Percentiles rank a stretch among this genome's conserved stretches.
Evolutionary conservation across 2,888 invertebrate genomes (phyloP).

Genomic region (Sicus ferrugineus): DNA sequence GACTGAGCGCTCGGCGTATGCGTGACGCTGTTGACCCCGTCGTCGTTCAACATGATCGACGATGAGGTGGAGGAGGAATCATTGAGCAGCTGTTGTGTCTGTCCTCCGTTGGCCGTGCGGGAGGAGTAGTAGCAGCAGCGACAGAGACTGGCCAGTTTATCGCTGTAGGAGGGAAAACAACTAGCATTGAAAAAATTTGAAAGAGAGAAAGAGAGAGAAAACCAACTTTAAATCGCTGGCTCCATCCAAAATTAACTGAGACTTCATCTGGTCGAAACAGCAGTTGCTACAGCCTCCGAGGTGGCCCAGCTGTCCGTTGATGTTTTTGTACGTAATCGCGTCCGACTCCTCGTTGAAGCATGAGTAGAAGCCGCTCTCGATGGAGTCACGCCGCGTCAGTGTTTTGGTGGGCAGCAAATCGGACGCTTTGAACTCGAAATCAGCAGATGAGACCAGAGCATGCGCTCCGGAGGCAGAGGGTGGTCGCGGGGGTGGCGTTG

Average conservation of each 20-base stretch:
- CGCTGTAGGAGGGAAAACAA: constrained; percentile 44
- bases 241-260: constrained; percentile 56
- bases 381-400: constrained; percentile 81
- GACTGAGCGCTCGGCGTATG: constrained; percentile 50
- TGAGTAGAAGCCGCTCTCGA: constrained; percentile 90
- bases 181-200: neutral
- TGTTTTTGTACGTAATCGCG: constrained; percentile 65
- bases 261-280: constrained; percentile 60
- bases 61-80: constrained; percentile 65
- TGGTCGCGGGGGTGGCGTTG: constrained; percentile 42
- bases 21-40: constrained; percentile 63
- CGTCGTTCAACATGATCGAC: constrained; percentile 69
- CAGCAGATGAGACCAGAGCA: constrained; percentile 47
- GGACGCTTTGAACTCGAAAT: constrained; percentile 53
- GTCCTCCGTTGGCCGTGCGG: constrained; percentile 41
- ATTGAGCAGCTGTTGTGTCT: constrained; percentile 52
- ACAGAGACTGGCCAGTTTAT: constrained; percentile 61
- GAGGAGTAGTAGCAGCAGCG: constrained; percentile 61
- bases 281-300: constrained; percentile 47
- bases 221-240: constrained; percentile 54
- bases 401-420: constrained; percentile 54
- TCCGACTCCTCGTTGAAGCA: constrained; percentile 84
- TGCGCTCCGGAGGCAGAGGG: constrained; percentile 49
- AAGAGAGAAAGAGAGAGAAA: no score
- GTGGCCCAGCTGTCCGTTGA: constrained; percentile 46